Evolutionary conservation across 2,797 vertebrate species (phyloP).

Genomic region (Lepus townsendii): DNA sequence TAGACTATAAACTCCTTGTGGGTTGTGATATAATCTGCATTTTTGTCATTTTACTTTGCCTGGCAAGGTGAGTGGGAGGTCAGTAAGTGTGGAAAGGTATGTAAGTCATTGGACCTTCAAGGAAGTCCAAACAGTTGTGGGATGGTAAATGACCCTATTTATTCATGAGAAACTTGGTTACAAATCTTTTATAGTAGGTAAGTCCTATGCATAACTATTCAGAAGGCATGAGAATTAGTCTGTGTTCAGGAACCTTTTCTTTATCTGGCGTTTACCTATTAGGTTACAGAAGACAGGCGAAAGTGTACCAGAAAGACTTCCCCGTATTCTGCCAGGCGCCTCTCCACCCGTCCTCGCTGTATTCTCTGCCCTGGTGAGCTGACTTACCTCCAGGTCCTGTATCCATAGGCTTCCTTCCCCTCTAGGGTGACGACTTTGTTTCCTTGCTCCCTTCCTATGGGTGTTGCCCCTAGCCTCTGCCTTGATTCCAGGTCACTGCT

Average conservation of each 20-base stretch:
- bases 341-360: not conserved
- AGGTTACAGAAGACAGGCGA: not conserved
- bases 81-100: not conserved
- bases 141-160: constrained; percentile 5
- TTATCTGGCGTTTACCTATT: not conserved
- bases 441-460: not conserved
- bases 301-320: not conserved
- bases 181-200: constrained; percentile 6
- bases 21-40: not conserved
- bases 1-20: constrained; percentile 37
- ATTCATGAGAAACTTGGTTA: constrained; percentile 32
- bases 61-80: constrained; percentile 9
- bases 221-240: not conserved
- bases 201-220: not conserved
- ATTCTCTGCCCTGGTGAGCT: constrained; percentile 5
- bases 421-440: constrained; percentile 32
- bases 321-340: not conserved
- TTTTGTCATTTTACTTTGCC: constrained; percentile 54
- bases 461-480: not conserved
- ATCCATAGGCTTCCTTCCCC: not conserved
- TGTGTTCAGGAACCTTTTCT: not conserved
- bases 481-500: not conserved
- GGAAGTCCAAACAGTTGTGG: constrained; percentile 14
- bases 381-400: not conserved
- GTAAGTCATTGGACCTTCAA: constrained; percentile 5